Evolutionary conservation across 2,113 vertebrate species (phyloP), one percentile per base, ranked within the genome.

Genomic region (Corythoichthys intestinalis): DNA sequence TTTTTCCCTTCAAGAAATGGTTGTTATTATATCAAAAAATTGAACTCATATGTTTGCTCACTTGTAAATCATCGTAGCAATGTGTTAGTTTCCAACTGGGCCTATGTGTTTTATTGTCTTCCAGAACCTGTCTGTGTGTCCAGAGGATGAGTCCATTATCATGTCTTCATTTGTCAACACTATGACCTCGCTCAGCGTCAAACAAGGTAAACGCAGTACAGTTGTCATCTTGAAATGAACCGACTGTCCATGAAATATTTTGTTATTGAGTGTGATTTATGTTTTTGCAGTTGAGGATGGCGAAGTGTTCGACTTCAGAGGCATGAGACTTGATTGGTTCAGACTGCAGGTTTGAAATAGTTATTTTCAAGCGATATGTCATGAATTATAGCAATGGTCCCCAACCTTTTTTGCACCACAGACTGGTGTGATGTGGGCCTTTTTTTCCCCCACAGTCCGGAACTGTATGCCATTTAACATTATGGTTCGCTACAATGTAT

Each of bases 81-180:
- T 4, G 14, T 15, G 4, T 12, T 13, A 15, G 34, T 35, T 57
- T 57, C 17, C 73, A 20, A 34, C 2, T 6, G 17, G 20, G 9
- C n/a, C n/a, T 17, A 44, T n/a, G 17, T 48, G 39, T 69, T 49
- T 14, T 67, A 28, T 8, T 59, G 8, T 76, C 17, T 83, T 68
- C 52, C 47, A 99, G 97, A 99, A 99, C 91, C 94, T 98, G 83
- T 98, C 97, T 2, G 97, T 99, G 57, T 99, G 97, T 85, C 97
- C 97, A 62, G 97, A 99, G 86, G 97, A 99, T 80, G 97, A 99
- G 82, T 99, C 97, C 0, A 98, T 99, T 79, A 99, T 99, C 80
- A 99, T 99, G 97, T 98, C 97, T 14, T 99, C 97, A 70, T 99
- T 99, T 75, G 97, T 98, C 79, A 98, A 98, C 90, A 98, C 97